Conservation (phyloP, 2,797 vertebrate species). For the Paratrypauchen microcephalus region DNA sequence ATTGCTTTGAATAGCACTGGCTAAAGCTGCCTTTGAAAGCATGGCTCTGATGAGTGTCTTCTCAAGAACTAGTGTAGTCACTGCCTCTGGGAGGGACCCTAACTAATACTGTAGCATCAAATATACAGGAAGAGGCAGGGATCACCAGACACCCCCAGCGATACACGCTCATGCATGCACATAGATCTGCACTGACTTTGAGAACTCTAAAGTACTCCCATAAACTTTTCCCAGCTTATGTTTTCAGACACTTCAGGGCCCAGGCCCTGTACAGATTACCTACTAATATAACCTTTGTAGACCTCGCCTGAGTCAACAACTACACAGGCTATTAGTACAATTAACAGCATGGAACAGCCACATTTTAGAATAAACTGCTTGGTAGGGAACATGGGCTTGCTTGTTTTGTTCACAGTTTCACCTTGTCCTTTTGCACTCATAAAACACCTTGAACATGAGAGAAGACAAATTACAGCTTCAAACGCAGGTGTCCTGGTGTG, state of each 20-base stretch:
- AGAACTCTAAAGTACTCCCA: slow-evolving; percentile 58
- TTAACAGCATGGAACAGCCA: slow-evolving; percentile 22
- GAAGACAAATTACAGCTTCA: slow-evolving; percentile 81
- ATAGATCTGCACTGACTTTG: slow-evolving; percentile 43
- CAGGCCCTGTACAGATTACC: background rate
- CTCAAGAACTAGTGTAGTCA: slow-evolving; percentile 73
- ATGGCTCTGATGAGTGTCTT: slow-evolving; percentile 72
- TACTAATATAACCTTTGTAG: slow-evolving; percentile 12
- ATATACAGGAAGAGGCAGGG: slow-evolving; percentile 72
- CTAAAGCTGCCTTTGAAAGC: slow-evolving; percentile 78
- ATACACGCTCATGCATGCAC: slow-evolving; percentile 37
- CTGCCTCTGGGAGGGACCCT: slow-evolving; percentile 78
- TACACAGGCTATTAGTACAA: slow-evolving; percentile 16
- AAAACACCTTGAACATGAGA: slow-evolving; percentile 81
- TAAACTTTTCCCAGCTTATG: slow-evolving; percentile 66
- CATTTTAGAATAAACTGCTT: slow-evolving; percentile 36
- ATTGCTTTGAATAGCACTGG: slow-evolving; percentile 79
- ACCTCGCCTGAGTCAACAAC: slow-evolving; percentile 21
- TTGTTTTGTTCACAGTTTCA: slow-evolving; percentile 73
- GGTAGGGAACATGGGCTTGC: slow-evolving; percentile 48
- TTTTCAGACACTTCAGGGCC: slow-evolving; percentile 30
- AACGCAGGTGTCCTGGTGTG: slow-evolving; percentile 73
- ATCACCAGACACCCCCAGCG: slow-evolving; percentile 71
- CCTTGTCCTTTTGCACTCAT: slow-evolving; percentile 77
- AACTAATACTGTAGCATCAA: slow-evolving; percentile 72